These are phyloP conservation scores for Drosophila greeni DNA, from an alignment of 2,888 invertebrate species.

Conservation along the genomic window DNA sequence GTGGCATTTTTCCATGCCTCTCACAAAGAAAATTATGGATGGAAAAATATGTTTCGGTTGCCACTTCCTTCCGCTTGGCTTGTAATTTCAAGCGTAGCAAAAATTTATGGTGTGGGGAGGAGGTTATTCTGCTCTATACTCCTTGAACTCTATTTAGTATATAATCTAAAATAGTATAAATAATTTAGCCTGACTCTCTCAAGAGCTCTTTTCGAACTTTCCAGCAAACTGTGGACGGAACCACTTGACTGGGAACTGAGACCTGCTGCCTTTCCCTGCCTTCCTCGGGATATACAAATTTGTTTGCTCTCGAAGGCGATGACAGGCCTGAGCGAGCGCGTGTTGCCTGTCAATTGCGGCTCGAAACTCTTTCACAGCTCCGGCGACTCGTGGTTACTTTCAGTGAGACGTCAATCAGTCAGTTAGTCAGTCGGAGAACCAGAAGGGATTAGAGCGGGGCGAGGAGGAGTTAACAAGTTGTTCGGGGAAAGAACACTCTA, in stretches of 20 bases:
- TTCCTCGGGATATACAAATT: slow-evolving; percentile 55
- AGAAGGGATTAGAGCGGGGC: slow-evolving; percentile 7
- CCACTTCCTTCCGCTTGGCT: slow-evolving; percentile 65
- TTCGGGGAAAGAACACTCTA: slow-evolving; percentile 7
- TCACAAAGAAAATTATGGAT: slow-evolving; percentile 6
- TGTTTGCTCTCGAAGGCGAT: slow-evolving; percentile 63
- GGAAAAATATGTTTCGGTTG: slow-evolving; percentile 29
- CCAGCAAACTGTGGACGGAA: slow-evolving; percentile 5
- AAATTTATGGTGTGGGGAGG: background rate
- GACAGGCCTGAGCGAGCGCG: slow-evolving; percentile 65
- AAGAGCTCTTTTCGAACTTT: slow-evolving; percentile 5
- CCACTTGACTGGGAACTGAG: slow-evolving; percentile 28
- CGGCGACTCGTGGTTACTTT: slow-evolving; percentile 5
- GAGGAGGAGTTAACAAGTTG: slow-evolving; percentile 27
- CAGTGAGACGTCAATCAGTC: slow-evolving; percentile 26
- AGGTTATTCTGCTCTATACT: background rate
- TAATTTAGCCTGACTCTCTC: background rate
- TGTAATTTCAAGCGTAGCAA: slow-evolving; percentile 59
- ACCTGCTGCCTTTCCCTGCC: slow-evolving; percentile 9
- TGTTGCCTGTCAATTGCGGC: slow-evolving; percentile 67
- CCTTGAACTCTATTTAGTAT: background rate
- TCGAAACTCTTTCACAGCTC: slow-evolving; percentile 57
- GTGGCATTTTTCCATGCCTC: slow-evolving; percentile 6
- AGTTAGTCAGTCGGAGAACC: background rate
- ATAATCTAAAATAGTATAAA: background rate